Base-by-base conservation (phyloP, 2,888 invertebrate genomes). In the Acleris literana region DNA sequence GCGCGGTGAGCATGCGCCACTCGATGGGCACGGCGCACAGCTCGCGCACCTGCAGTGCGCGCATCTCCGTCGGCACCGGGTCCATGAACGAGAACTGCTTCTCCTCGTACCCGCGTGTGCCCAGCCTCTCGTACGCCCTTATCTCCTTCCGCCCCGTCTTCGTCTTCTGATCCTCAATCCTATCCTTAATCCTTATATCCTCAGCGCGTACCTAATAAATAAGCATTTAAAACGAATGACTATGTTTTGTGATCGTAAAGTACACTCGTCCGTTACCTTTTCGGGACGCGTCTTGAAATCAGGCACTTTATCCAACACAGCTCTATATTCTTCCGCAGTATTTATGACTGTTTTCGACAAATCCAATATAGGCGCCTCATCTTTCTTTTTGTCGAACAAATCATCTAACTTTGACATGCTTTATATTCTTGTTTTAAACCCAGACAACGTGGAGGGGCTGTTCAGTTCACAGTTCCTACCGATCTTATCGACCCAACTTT, bases 1-100 rank as follows among this genome's bases (percentile, higher is more conserved):
- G 85, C n/a, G 96, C 95, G 16, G 98, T 98, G 64, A 98, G 92
- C 98, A 98, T 98, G 84, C 96, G 95, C 98, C 98, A 98, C 81
- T 97, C 97, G 69, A 98, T 98, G 46, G 97, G 95, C 18, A 98
- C 97, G 11, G 95, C 94, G 76, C 96, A 96, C 57, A 98, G 89
- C 76, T 98, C 97, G 56, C 94, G 94, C 74, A 97, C 93, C 78
- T 95, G 95, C 51, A 96, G 91, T 11, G 93, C 92, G 74, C 93
- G 94, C 97, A 98, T 97, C 84, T 97, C 97, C 0, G 93, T 90
- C 2, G 98, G 97, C 70, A 97, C 92, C 0, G 98, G 97, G 87
- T 98, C 96, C 75, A 94, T 93, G 73, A 94, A 94, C 0, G 85
- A 87, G 67, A 88, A 93, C 29, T 93, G 85, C 73, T 92, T 93